Evolutionary conservation across 2,888 invertebrate genomes (phyloP).

Genomic region (Epiblema foenella): DNA sequence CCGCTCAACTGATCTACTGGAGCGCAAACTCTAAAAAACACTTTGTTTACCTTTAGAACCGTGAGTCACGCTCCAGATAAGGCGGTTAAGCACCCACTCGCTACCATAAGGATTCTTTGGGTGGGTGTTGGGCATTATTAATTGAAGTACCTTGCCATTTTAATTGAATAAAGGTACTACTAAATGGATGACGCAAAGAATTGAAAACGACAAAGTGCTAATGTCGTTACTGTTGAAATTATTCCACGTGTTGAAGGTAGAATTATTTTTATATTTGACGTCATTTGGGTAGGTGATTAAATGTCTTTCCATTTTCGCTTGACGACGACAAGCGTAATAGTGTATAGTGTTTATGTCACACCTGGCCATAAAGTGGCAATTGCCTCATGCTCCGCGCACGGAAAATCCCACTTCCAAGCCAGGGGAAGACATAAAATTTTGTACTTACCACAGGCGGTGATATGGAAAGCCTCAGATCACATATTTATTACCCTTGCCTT

Average conservation of each 20-base stretch:
- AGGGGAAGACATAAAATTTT: too few species aligned
- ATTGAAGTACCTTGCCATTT: conserved; percentile 13
- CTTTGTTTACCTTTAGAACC: conserved; percentile 13
- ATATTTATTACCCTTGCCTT: too few species aligned
- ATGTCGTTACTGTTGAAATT: not conserved
- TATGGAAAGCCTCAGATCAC: too few species aligned
- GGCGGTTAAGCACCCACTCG: conserved; percentile 30
- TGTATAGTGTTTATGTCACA: too few species aligned
- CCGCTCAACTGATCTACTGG: too few species aligned
- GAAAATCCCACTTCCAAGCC: too few species aligned
- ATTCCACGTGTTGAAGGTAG: conserved; percentile 10
- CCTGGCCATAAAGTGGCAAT: too few species aligned
- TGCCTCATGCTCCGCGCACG: too few species aligned
- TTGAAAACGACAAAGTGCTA: conserved; percentile 5
- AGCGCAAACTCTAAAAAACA: too few species aligned
- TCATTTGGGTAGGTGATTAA: conserved; percentile 2
- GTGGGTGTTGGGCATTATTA: conserved; percentile 25
- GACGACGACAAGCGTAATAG: not conserved
- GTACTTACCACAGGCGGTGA: too few species aligned
- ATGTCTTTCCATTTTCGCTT: not conserved
- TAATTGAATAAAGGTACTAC: not conserved
- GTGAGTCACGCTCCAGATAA: conserved; percentile 28
- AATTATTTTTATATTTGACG: conserved; percentile 19
- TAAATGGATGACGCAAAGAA: not conserved
- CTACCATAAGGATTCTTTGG: conserved; percentile 20